These are phyloP conservation scores for Trisateles emortualis DNA, from an alignment of 2,888 invertebrate species.

Conservation along the genomic window DNA sequence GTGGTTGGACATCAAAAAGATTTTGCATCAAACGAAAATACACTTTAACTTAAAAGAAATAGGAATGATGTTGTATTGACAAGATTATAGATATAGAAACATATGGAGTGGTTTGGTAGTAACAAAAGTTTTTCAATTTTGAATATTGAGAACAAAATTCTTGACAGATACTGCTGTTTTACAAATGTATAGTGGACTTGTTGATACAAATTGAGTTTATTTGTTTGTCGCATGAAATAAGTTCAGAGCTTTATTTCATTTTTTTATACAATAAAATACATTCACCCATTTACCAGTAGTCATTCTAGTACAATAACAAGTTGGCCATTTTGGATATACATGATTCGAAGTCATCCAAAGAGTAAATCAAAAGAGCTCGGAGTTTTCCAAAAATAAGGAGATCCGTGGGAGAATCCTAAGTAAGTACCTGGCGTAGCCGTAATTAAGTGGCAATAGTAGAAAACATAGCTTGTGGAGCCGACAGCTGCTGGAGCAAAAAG, in stretches of 20 bases:
- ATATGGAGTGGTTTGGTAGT: constrained; percentile 4
- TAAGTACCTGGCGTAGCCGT: too few relatives aligned
- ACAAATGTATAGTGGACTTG: constrained; percentile 9
- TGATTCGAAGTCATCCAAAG: too few relatives aligned
- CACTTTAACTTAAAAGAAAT: background rate
- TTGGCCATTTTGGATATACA: too few relatives aligned
- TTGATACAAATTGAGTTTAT: background rate
- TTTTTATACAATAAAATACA: too few relatives aligned
- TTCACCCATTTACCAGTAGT: too few relatives aligned
- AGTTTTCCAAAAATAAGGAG: too few relatives aligned
- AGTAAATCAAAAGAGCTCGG: too few relatives aligned
- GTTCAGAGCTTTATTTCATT: background rate
- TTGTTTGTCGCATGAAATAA: background rate
- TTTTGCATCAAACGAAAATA: constrained; percentile 6
- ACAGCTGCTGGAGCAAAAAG: too few relatives aligned
- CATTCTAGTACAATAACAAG: too few relatives aligned
- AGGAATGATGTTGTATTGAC: background rate
- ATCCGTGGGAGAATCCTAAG: too few relatives aligned
- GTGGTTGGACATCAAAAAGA: constrained; percentile 29
- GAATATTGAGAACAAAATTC: constrained; percentile 32
- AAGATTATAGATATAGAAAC: background rate
- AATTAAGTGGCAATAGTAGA: too few relatives aligned
- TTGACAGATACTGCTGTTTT: background rate
- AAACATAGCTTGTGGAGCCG: too few relatives aligned
- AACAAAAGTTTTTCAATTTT: constrained; percentile 30